Evolutionary conservation across 2,888 invertebrate genomes (phyloP).

Genomic region (Thecophora atra): DNA sequence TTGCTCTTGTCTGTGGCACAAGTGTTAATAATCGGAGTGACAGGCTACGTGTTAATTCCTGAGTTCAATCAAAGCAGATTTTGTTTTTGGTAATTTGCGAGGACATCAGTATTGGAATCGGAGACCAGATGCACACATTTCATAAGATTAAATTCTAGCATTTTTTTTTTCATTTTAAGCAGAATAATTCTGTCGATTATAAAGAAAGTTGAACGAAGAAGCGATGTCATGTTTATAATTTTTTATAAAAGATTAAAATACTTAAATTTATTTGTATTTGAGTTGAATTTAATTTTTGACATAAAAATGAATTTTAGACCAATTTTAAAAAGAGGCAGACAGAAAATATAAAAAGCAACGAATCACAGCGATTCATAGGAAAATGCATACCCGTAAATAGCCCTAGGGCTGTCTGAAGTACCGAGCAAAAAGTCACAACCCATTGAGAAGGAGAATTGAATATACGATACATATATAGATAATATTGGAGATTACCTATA

Average conservation of each 20-base stretch:
- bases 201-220: not conserved
- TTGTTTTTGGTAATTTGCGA: conserved; percentile 19
- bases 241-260: not conserved
- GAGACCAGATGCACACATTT: conserved; percentile 32
- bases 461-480: too few species aligned
- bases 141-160: conserved; percentile 23
- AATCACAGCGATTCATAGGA: too few species aligned
- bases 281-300: too few species aligned
- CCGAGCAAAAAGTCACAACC: too few species aligned
- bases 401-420: too few species aligned
- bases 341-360: too few species aligned
- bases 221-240: not conserved
- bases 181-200: not conserved
- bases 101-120: conserved; percentile 5
- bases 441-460: too few species aligned
- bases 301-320: too few species aligned
- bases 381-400: too few species aligned
- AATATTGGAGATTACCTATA: too few species aligned
- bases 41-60: conserved; percentile 11
- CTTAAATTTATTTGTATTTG: not conserved
- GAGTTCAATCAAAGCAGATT: not conserved
- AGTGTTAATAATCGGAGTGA: not conserved
- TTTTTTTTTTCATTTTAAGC: not conserved
- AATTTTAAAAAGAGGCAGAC: too few species aligned
- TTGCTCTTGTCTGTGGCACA: not conserved